These are phyloP conservation scores for Scaeva pyrastri DNA, from an alignment of 2,888 invertebrate genomes.

Conservation along the genomic window DNA sequence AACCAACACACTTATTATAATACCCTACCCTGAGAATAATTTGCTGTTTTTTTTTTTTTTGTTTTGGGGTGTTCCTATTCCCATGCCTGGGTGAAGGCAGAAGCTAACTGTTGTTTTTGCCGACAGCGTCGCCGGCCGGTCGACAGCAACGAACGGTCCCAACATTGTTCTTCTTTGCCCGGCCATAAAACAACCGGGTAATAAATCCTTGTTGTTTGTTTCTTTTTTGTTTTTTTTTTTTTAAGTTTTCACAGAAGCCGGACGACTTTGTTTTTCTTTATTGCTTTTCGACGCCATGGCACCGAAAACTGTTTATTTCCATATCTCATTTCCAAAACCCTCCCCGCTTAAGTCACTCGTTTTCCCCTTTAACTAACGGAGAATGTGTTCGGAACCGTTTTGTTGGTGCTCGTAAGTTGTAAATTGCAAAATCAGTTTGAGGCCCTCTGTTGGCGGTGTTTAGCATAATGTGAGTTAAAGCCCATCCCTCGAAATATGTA, in stretches of 20 bases:
- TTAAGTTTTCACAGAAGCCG: constrained; percentile 34
- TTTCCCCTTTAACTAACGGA: too few relatives aligned
- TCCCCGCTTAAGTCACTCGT: background rate
- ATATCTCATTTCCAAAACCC: background rate
- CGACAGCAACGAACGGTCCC: constrained; percentile 9
- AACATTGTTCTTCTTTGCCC: background rate
- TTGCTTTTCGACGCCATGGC: constrained; percentile 69
- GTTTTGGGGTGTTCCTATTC: background rate
- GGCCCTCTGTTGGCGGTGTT: constrained; percentile 9
- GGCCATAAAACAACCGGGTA: constrained; percentile 29
- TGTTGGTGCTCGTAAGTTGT: constrained; percentile 29
- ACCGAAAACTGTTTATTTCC: constrained; percentile 49
- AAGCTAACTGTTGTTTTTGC: background rate
- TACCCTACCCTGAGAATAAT: background rate
- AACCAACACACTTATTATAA: constrained; percentile 51
- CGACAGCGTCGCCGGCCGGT: constrained; percentile 21
- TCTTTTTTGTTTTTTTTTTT: constrained; percentile 22
- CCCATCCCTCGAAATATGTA: background rate
- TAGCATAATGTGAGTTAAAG: constrained; percentile 19
- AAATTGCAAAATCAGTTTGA: constrained; percentile 58
- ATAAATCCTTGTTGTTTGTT: constrained; percentile 60
- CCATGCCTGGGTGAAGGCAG: constrained; percentile 31
- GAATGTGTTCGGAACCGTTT: constrained; percentile 3
- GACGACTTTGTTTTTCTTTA: constrained; percentile 45
- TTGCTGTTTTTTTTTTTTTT: background rate